A percentile compares a stretch with the other conserved stretches of the same genome.
Conservation (phyloP, 2,797 vertebrate species). For the Acanthurus tractus region DNA sequence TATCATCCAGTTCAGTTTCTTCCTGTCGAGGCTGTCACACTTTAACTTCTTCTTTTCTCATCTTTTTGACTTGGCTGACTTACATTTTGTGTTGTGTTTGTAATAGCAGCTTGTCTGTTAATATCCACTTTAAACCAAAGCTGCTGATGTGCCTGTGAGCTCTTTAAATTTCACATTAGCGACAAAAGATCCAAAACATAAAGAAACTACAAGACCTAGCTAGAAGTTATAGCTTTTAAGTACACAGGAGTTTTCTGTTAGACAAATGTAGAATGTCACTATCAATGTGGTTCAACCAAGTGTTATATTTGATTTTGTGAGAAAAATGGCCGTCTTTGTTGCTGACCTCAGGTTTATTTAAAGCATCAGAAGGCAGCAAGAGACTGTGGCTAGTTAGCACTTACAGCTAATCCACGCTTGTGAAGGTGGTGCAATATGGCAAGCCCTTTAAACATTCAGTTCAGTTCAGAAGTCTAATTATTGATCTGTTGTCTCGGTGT, state of each 20-base stretch:
- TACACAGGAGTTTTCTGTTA: not conserved
- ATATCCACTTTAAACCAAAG: not conserved
- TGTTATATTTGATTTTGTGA: not conserved
- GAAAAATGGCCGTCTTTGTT: not conserved
- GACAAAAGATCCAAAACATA: not conserved
- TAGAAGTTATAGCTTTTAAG: not conserved
- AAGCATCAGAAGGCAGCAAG: slow-evolving; percentile 15
- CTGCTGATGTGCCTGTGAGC: not conserved
- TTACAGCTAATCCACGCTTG: not conserved
- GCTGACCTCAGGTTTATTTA: not conserved
- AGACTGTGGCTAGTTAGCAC: not conserved
- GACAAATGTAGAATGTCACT: not conserved
- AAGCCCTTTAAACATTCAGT: no score
- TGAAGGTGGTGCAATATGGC: not conserved
- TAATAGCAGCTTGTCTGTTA: fast-evolving
- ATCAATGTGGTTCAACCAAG: not conserved
- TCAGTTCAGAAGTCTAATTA: no score
- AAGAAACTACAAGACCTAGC: not conserved
- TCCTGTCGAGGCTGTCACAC: slow-evolving; percentile 39
- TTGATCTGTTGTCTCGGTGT: no score
- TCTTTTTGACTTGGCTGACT: not conserved
- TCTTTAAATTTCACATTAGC: not conserved
- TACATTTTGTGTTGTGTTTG: not conserved
- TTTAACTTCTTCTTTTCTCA: slow-evolving; percentile 36
- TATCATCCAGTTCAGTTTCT: slow-evolving; percentile 37